Conservation (phyloP, 2,888 invertebrate genomes). For the Hybos culiciformis region DNA sequence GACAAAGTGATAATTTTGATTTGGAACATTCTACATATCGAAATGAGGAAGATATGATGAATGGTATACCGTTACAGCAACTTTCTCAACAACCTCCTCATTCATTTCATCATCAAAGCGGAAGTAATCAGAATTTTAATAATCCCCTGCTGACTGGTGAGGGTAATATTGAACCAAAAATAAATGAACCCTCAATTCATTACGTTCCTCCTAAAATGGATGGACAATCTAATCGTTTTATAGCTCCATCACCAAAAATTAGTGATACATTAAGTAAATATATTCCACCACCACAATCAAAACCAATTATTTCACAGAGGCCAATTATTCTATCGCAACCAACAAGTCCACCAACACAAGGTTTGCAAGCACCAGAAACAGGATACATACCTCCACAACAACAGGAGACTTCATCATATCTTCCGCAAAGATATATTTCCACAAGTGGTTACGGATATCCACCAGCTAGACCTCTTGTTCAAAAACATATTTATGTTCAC, state of each 20-base stretch:
- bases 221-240: not conserved
- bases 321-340: not conserved
- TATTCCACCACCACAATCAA: not conserved
- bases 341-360: not conserved
- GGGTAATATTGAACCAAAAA: not conserved
- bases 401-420: not conserved
- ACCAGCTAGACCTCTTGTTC: constrained; percentile 23
- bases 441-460: constrained; percentile 5
- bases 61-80: not conserved
- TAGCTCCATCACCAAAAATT: not conserved
- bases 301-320: not conserved
- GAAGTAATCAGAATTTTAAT: not conserved
- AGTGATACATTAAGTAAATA: not conserved
- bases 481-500: constrained; percentile 33
- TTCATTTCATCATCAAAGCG: not conserved
- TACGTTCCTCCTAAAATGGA: not conserved
- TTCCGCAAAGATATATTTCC: not conserved
- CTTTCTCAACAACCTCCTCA: not conserved
- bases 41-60: not conserved
- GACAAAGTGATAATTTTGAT: constrained; percentile 1
- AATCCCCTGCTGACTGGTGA: not conserved
- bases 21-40: not conserved
- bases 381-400: not conserved
- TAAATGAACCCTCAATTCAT: not conserved
- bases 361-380: not conserved